Base-by-base conservation (phyloP, 2,797 vertebrate genomes). In the Leptoclinus maculatus region DNA sequence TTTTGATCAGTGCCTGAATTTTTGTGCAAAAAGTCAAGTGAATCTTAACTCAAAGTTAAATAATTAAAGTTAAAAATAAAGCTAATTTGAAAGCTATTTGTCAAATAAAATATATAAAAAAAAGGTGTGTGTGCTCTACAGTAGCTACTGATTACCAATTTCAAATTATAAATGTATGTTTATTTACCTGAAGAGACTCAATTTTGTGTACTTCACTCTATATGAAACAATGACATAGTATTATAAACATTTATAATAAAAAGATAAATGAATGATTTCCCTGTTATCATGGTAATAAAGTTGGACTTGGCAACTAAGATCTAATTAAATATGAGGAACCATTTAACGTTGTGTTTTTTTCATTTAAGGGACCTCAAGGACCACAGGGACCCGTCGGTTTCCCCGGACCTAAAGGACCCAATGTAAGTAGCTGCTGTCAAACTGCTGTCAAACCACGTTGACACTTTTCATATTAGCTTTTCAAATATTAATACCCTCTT, bases 361-460 rank as follows among this genome's bases (percentile, higher is more conserved):
- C 38, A 71, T 91, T 87, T 47, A 82, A 99, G 98, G 98, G 98
- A 88, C 98, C 97, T 2, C 96, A 97, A 97, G 98, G 98, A 85
- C 97, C 98, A 36, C 97, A 99, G 91, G 98, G 98, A 84, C 97
- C 98, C 2, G 97, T 98, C 47, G 98, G 98, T 76, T 97, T 99
- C 76, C 96, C 97, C 0, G 98, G 98, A 93, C 98, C 97, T 2
- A 99, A 99, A 93, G 98, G 98, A 79, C 98, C 98, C 63, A 97
- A 97, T 89, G 98, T 99, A 93, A 97, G 97, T 96, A 57, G 19
- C 73, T 63, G 9, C 63, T 83, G 75, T 83, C 78, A 74, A 43
- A 43, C 36, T 75, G 60, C n/a, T n/a, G n/a, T n/a, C n/a, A n/a
- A n/a, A n/a, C n/a, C 6, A 36, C 29, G 36, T 70, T 74, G 70